Conservation (phyloP, 2,888 invertebrate species). For the Caprella mutica region DNA sequence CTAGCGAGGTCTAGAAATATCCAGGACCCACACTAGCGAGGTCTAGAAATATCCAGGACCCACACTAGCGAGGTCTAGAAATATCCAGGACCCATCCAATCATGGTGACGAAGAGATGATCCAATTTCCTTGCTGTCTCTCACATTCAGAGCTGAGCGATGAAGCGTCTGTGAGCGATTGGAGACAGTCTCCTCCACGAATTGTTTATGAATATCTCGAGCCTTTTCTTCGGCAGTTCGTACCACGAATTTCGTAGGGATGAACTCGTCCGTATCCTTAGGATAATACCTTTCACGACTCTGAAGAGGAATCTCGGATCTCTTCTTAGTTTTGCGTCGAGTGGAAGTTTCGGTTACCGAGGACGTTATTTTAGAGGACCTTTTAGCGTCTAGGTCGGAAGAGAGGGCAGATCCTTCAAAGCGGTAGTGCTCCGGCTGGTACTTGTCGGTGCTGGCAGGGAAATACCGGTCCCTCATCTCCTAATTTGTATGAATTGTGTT, state of each 20-base stretch:
- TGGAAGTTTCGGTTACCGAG: background rate
- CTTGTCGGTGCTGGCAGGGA: background rate
- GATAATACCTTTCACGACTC: background rate
- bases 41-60: background rate
- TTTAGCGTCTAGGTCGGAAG: background rate
- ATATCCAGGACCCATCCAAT: conserved; percentile 1
- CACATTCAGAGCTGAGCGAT: background rate
- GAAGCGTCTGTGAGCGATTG: background rate
- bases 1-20: no score
- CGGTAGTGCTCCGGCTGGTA: conserved; percentile 6
- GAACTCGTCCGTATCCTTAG: background rate
- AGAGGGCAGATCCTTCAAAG: background rate
- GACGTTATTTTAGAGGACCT: background rate
- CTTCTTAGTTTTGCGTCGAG: background rate
- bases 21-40: no score
- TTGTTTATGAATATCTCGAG: background rate
- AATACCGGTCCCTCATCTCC: background rate
- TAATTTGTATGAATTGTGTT: background rate
- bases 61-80: background rate
- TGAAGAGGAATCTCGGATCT: background rate
- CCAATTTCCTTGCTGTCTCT: background rate
- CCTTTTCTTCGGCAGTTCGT: background rate
- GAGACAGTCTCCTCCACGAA: background rate
- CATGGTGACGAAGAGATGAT: background rate
- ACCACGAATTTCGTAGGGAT: background rate